Conservation (phyloP, 2,113 vertebrate genomes). For the Ophthalmolycus amberensis region DNA sequence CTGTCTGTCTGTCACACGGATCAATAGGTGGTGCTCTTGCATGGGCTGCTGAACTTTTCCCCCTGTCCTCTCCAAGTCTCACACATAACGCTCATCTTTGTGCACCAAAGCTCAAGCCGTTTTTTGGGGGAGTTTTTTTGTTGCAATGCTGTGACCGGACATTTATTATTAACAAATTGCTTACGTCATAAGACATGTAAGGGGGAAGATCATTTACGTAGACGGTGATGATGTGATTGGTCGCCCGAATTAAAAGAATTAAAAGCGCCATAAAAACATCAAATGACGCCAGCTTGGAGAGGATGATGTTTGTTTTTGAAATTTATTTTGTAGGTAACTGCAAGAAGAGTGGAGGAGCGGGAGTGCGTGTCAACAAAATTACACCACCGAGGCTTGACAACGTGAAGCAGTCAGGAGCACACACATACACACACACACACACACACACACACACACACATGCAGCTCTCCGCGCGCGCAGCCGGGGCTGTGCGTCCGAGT, state of each 20-base stretch:
- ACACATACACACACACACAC: constrained; percentile 8
- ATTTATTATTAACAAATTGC: constrained; percentile 62
- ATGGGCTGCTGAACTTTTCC: constrained; percentile 51
- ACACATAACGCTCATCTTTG: constrained; percentile 35
- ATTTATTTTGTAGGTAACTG: constrained; percentile 33
- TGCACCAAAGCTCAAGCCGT: neutral
- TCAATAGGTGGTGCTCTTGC: constrained; percentile 86
- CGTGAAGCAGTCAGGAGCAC: constrained; percentile 53
- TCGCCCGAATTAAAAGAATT: constrained; percentile 29
- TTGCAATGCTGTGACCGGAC: constrained; percentile 43
- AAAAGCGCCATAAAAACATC: neutral
- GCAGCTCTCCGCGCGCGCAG: constrained; percentile 56
- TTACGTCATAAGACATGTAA: constrained; percentile 70
- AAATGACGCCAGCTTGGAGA: constrained; percentile 28
- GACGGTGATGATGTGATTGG: constrained; percentile 54
- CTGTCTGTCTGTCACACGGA: constrained; percentile 37
- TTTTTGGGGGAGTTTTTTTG: too few relatives aligned
- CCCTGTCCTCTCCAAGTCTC: constrained; percentile 46
- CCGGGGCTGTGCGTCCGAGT: constrained; percentile 75
- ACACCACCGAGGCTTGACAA: constrained; percentile 64
- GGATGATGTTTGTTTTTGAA: neutral
- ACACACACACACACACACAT: neutral
- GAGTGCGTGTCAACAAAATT: constrained; percentile 61
- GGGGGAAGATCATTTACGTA: constrained; percentile 51
- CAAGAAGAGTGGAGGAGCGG: neutral